Conservation (phyloP, 1,140 invertebrate species). For the Cydia fagiglandana region DNA sequence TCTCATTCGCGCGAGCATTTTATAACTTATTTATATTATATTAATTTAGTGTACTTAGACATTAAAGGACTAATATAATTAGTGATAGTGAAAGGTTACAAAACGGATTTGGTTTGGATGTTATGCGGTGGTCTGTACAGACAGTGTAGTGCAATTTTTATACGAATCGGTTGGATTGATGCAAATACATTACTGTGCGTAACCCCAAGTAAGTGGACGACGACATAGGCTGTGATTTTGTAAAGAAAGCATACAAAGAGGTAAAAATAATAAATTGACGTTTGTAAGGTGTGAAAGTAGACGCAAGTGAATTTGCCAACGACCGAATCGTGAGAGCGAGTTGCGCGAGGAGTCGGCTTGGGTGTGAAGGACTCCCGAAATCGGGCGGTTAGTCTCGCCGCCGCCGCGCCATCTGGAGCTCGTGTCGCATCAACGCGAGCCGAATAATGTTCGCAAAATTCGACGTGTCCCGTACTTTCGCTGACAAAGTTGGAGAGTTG, state of each 20-base stretch:
- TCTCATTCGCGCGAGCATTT: slow-evolving; percentile 66
- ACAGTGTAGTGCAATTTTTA: slow-evolving; percentile 62
- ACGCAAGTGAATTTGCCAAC: slow-evolving; percentile 51
- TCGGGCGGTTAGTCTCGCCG: slow-evolving; percentile 57
- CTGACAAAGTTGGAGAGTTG: slow-evolving; percentile 55
- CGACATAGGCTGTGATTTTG: slow-evolving; percentile 66
- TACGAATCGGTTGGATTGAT: slow-evolving; percentile 54
- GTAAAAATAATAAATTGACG: slow-evolving; percentile 53
- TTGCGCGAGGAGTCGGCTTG: slow-evolving; percentile 34
- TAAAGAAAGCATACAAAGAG: slow-evolving; percentile 44
- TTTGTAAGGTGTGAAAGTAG: slow-evolving; percentile 63
- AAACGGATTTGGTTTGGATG: slow-evolving; percentile 45
- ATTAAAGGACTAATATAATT: slow-evolving; percentile 52
- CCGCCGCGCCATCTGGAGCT: slow-evolving; percentile 64
- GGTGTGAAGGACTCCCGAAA: slow-evolving; percentile 48
- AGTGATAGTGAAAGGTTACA: slow-evolving; percentile 58
- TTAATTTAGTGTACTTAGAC: slow-evolving; percentile 52
- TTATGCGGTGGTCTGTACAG: slow-evolving; percentile 57
- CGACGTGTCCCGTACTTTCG: slow-evolving; percentile 72
- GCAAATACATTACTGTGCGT: slow-evolving; percentile 37
- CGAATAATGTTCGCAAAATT: slow-evolving; percentile 58
- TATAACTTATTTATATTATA: slow-evolving; percentile 57
- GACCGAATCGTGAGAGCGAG: slow-evolving; percentile 44
- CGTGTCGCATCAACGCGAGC: slow-evolving; percentile 49
- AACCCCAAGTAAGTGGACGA: slow-evolving; percentile 47